Evolutionary conservation across 2,888 invertebrate genomes (phyloP).

Genomic region (Ephialtes manifestator): DNA sequence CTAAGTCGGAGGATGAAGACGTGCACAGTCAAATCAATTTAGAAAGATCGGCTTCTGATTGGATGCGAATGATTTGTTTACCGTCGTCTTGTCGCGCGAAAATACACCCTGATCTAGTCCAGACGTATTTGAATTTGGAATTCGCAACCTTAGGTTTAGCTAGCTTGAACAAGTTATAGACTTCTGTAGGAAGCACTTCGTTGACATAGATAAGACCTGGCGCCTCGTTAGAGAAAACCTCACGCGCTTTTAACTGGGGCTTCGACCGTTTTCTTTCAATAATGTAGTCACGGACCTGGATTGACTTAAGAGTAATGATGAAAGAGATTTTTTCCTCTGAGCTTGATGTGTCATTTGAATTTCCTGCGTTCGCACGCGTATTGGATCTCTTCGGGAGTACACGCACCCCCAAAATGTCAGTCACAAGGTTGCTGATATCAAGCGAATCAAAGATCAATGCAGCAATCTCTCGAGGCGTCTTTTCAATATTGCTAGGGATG

Average conservation of each 20-base stretch:
- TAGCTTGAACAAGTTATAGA: neutral
- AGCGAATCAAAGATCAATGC: neutral
- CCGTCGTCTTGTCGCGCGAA: neutral
- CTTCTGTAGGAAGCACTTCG: neutral
- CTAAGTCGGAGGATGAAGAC: neutral
- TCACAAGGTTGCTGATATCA: neutral
- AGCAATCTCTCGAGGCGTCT: neutral
- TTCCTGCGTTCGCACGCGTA: neutral
- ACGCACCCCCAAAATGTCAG: neutral
- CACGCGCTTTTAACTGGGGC: neutral
- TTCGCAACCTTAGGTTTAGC: neutral
- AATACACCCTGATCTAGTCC: neutral
- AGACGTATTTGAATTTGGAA: neutral
- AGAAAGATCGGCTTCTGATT: neutral
- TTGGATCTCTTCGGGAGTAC: neutral
- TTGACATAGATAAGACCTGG: neutral
- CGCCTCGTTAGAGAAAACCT: neutral
- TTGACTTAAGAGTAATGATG: neutral
- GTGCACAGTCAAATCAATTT: neutral
- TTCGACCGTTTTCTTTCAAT: neutral
- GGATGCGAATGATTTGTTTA: neutral
- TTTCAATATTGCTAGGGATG: neutral
- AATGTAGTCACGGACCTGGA: neutral
- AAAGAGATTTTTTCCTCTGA: neutral
- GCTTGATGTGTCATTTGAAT: neutral